Conservation (phyloP, 1,140 invertebrate species). For the Stenopsyche tienmushanensis region DNA sequence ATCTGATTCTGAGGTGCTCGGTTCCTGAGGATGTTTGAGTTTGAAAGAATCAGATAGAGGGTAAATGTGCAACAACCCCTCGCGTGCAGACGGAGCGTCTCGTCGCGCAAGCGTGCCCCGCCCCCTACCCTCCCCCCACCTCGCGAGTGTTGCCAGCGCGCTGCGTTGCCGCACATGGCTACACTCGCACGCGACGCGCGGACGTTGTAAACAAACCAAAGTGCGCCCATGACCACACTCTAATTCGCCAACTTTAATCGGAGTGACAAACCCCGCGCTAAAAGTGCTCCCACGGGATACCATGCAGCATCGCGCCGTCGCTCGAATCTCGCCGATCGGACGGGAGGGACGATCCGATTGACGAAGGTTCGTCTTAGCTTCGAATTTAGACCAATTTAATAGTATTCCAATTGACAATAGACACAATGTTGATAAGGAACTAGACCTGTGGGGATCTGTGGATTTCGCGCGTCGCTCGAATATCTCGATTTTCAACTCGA, state of each 20-base stretch:
- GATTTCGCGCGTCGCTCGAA: too few relatives aligned
- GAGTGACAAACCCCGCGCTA: too few relatives aligned
- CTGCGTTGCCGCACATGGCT: background rate
- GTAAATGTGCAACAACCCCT: too few relatives aligned
- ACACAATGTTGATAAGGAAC: constrained; percentile 13
- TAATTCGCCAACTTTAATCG: too few relatives aligned
- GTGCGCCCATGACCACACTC: background rate
- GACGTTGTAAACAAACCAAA: background rate
- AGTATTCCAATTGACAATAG: background rate
- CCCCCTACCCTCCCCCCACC: constrained; percentile 2
- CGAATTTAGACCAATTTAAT: background rate
- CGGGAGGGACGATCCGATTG: background rate
- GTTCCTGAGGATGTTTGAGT: too few relatives aligned
- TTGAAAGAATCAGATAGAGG: too few relatives aligned
- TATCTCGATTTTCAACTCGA: too few relatives aligned
- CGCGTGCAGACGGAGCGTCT: too few relatives aligned
- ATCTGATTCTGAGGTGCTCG: too few relatives aligned
- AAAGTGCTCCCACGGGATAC: background rate
- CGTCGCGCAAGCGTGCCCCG: background rate
- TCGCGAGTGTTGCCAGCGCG: background rate
- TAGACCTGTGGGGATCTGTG: too few relatives aligned
- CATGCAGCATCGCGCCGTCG: background rate
- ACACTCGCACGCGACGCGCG: background rate
- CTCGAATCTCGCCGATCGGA: background rate
- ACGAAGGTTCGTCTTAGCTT: background rate